Base-by-base conservation (phyloP, 1,140 invertebrate species). In the Macrocentrus cingulum region DNA sequence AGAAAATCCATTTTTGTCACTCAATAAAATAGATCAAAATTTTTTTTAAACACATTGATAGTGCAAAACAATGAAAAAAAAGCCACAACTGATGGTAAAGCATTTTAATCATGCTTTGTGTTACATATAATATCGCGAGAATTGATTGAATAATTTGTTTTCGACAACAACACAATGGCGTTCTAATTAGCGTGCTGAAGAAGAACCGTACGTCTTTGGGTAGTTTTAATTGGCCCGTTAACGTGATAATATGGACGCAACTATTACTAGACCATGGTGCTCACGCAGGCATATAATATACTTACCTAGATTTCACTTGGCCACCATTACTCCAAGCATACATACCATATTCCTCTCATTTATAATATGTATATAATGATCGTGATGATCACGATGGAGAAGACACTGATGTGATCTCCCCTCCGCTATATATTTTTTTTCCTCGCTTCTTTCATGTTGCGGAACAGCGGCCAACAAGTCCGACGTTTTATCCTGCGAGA, bases 261-360 rank as follows among this genome's bases (percentile, higher is more conserved):
- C 61, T 68, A 76, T 77, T 79, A 79, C 72, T 80, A 80, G 77
- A 79, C 75, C 77, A 77, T 75, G 62, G 63, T 62, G 67, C 68
- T 74, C 75, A 77, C 48, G 46, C 68, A 64, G 65, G 74, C 77
- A 79, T 80, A 80, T 76, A 79, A 77, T 80, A 80, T 66, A 79
- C 77, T 80, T 79, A 80, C 77, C 77, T 80, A 77, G 75, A 80
- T 80, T 80, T 79, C 76, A 79, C 76, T 69, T 65, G 66, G 63
- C 59, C 66, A 65, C 62, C 23, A 62, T 45, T 42, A 45, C 32
- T 39, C 36, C 36, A 34, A 7, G 13, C 13, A 25, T 51, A 13
- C 23, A 55, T 23, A 54, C 37, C n/a, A n/a, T n/a, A 45, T 55
- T 49, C 25, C 45, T 45, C 42, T 16, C 37, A n/a, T 42, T 52